Conservation (phyloP, 2,113 vertebrate genomes). For the Prinia subflava region DNA sequence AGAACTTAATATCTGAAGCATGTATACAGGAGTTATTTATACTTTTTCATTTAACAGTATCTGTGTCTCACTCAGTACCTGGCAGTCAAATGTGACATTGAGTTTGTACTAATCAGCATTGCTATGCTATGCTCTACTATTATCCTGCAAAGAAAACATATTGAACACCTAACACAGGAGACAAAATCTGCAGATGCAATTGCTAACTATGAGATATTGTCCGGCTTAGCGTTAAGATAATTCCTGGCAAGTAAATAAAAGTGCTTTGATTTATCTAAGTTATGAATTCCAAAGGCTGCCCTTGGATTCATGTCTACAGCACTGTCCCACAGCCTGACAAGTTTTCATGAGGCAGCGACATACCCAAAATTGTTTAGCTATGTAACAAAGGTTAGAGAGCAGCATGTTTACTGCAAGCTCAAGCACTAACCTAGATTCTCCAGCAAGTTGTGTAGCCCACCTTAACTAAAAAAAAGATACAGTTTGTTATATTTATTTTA, state of each 20-base stretch:
- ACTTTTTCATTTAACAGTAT: not conserved
- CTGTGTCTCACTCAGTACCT: not conserved
- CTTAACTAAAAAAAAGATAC: not conserved
- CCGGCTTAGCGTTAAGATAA: not conserved
- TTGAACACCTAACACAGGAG: not conserved
- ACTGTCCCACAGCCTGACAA: not conserved
- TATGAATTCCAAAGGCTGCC: not conserved
- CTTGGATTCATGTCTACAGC: not conserved
- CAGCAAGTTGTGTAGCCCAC: not conserved
- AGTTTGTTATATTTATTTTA: not conserved
- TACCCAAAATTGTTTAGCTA: not conserved
- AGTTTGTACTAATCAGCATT: not conserved
- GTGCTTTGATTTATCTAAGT: not conserved
- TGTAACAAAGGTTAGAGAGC: not conserved
- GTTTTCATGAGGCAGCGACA: not conserved
- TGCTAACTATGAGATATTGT: not conserved
- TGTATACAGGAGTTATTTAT: not conserved
- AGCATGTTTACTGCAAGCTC: not conserved
- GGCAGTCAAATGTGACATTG: not conserved
- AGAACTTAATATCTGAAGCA: not conserved
- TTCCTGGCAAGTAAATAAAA: not conserved
- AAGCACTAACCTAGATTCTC: not conserved
- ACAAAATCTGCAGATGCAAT: not conserved
- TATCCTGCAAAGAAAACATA: not conserved
- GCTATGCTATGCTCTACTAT: not conserved